Conservation (phyloP, 2,797 vertebrate species). For the Lepus townsendii region DNA sequence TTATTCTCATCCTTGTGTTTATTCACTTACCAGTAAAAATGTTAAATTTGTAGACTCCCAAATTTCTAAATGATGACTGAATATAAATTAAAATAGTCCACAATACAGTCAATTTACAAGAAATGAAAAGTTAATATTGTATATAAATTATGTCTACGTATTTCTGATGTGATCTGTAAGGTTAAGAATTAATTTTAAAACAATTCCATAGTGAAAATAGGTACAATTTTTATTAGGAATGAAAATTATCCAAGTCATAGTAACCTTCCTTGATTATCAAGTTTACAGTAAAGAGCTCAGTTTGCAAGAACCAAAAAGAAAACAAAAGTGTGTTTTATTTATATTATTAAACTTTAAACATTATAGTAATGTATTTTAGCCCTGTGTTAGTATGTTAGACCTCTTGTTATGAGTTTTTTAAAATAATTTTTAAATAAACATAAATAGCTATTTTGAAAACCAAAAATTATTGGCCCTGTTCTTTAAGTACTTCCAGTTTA, state of each 20-base stretch:
- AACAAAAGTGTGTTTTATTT: neutral
- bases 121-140: constrained; percentile 12
- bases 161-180: neutral
- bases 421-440: constrained; percentile 28
- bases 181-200: constrained; percentile 43
- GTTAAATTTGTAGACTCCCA: neutral
- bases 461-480: neutral
- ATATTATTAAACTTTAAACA: constrained; percentile 3
- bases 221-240: neutral
- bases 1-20: neutral
- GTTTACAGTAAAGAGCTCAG: constrained; percentile 20
- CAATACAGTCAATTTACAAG: neutral
- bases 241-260: neutral
- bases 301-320: neutral
- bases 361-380: neutral
- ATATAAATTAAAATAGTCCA: neutral
- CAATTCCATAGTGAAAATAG: neutral
- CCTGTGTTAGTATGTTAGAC: neutral
- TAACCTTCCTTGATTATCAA: neutral
- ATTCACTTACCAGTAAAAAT: neutral
- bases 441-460: neutral
- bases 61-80: neutral
- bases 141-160: neutral
- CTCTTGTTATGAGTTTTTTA: neutral
- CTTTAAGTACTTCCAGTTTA: neutral